Base-by-base conservation (phyloP, 2,888 invertebrate species). In the Drosophila rubida region DNA sequence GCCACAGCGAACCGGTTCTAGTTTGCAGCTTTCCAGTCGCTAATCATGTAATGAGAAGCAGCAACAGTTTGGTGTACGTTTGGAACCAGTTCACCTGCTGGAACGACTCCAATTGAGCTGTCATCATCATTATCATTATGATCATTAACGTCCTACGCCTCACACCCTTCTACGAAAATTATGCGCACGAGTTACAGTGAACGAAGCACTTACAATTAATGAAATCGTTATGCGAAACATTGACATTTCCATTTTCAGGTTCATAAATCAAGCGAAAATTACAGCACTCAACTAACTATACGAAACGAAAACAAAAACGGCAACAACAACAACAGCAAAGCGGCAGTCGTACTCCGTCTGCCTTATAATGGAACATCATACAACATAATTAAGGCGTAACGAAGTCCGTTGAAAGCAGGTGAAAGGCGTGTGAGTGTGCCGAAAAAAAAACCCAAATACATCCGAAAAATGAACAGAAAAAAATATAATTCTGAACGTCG, bases 231-330 rank as follows among this genome's bases (percentile, higher is more conserved):
- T 76, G 82, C 82, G 87, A 78, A 88, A 78, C 80, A 86, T 82
- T 89, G 84, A 76, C 80, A 84, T 80, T 84, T 76, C 77, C 74
- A 75, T 75, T 76, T 75, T 86, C 69, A 80, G 62, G 78, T 69
- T 80, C 81, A 88, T 87, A 86, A 89, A 88, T 89, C 89, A 89
- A 87, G 81, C 81, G 79, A 86, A 86, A 87, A 88, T 87, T 87
- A 81, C 80, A 78, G 64, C 58, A 61, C 48, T 55, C 57, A 69
- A 75, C 65, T 60, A 59, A 68, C 44, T 27, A 45, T 54, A 50
- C 14, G 55, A 53, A 68, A 49, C 16, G 46, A 14, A 14, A 51
- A 54, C 14, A 60, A 53, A 45, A 60, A 44, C 37, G 69, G 60
- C 50, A 62, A 53, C 49, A 64, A 69, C 35, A 62, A 48, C 14